Evolutionary conservation across 2,888 invertebrate genomes (phyloP).

Genomic region (Lochmaea capreae): DNA sequence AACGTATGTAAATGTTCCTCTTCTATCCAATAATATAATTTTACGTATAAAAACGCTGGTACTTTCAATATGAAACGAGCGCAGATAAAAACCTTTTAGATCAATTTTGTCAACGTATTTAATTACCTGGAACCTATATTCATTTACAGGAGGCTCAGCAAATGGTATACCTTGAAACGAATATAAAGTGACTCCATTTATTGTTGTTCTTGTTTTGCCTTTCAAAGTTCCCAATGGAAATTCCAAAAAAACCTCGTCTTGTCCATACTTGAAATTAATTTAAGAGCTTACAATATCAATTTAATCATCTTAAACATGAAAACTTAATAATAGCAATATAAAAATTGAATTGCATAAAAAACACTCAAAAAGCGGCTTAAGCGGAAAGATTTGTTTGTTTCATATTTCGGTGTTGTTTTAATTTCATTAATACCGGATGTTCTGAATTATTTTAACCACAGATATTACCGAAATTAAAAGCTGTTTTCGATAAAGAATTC

Average conservation of each 20-base stretch:
- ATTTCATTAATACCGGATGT: too few species aligned
- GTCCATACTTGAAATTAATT: not conserved
- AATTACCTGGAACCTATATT: conserved; percentile 51
- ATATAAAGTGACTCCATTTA: conserved; percentile 39
- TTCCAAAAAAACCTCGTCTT: conserved; percentile 38
- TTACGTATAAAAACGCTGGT: too few species aligned
- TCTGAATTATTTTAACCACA: too few species aligned
- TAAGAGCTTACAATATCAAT: not conserved
- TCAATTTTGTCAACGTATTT: not conserved
- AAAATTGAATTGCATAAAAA: too few species aligned
- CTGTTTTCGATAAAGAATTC: too few species aligned
- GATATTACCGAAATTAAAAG: too few species aligned
- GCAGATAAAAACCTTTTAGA: too few species aligned
- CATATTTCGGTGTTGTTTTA: too few species aligned
- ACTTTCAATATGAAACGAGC: not conserved
- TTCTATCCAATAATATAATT: too few species aligned
- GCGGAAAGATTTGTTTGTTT: too few species aligned
- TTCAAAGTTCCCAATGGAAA: conserved; percentile 44
- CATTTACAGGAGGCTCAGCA: conserved; percentile 49
- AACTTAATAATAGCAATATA: not conserved
- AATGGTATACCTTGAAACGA: conserved; percentile 51
- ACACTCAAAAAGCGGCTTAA: too few species aligned
- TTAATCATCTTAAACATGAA: not conserved
- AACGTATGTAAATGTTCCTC: too few species aligned
- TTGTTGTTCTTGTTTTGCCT: conserved; percentile 42